Base-by-base conservation (phyloP, 2,797 vertebrate species). In the Eutrigla gurnardus region DNA sequence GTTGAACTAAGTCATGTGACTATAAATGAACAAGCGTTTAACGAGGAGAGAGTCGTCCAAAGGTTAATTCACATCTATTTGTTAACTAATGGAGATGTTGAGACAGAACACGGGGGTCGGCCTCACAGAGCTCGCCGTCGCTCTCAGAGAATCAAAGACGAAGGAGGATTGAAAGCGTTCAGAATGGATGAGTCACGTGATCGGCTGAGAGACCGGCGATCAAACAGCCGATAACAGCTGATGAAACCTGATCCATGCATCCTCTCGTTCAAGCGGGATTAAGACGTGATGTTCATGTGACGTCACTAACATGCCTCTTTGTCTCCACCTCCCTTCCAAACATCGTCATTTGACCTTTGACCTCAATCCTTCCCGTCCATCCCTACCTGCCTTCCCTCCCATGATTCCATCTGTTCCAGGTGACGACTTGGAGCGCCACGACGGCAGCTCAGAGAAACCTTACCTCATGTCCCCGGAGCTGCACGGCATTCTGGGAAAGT, bases 401-500 rank as follows among this genome's bases (percentile, higher is more conserved):
- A 65, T 43, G 3, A 53, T 33, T 11, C 7, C 17, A 18, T 32
- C 45, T n/a, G 2, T 35, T 33, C 59, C 91, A 98, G 97, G 97
- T 84, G 97, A 98, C 92, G 97, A 98, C 89, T 89, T 98, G 80
- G 96, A 98, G 92, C 95, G 96, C 85, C 97, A 98, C 46, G 96
- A 97, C 40, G 97, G 97, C 57, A 97, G 95, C 53, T 78, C 93
- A 36, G 93, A 93, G 68, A 97, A 94, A 73, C 97, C 97, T 35
- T 98, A 96, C 94, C 95, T 96, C 93, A 96, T 97, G 95, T 96
- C 96, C 59, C 95, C 96, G 10, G 95, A 93, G 73, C 94, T 98
- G 65, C 96, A 96, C 75, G 92, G 94, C 70, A 96, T 97, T 88
- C 93, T 98, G 82, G 94, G 94, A 66, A 96, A 95, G 93, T 70